Evolutionary conservation across 2,888 invertebrate genomes (phyloP), one percentile per base, ranked within the genome.

Genomic region (Cantharis rufa): DNA sequence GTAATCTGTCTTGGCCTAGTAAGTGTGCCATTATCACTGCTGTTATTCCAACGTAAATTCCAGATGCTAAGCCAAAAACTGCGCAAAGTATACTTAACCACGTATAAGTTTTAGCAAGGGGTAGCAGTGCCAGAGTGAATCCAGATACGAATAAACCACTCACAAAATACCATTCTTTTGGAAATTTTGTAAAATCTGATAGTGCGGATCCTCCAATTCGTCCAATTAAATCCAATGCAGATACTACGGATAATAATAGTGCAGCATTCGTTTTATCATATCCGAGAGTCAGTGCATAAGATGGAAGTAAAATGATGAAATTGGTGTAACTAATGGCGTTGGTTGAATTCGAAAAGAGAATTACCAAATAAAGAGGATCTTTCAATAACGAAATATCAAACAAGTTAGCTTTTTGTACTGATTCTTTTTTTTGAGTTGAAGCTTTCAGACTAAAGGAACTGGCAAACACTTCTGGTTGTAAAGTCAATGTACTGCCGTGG

Each of bases 21-120:
- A 96, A 93, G 84, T 96, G 96, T 0, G 95, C 95, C 94, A 96
- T 95, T 3, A 96, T 95, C 62, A 96, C 92, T 0, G 96, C 95
- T 0, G 95, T 95, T 13, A 96, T 93, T 3, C 96, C 96, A 0
- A 95, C 95, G 86, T 96, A 96, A 2, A 94, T 91, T 10, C 96
- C 96, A 0, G 96, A 95, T 2, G 95, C 94, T 15, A 96, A 88
- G 1, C 96, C 96, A 84, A 96, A 96, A 0, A 94, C 84, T 0
- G 93, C 92, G 86, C 95, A 96, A 84, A 93, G 93, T 27, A 91
- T 89, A 70, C 93, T 91, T 1, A 95, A 90, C 69, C 90, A 89
- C 0, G 88, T 85, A 85, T 94, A 96, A 62, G 90, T 90, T 0
- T 88, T 85, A n/a, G 93, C 92, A 24, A 94, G 87, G 0, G 96